Conservation (phyloP, 2,888 invertebrate genomes). For the Antitype chi region DNA sequence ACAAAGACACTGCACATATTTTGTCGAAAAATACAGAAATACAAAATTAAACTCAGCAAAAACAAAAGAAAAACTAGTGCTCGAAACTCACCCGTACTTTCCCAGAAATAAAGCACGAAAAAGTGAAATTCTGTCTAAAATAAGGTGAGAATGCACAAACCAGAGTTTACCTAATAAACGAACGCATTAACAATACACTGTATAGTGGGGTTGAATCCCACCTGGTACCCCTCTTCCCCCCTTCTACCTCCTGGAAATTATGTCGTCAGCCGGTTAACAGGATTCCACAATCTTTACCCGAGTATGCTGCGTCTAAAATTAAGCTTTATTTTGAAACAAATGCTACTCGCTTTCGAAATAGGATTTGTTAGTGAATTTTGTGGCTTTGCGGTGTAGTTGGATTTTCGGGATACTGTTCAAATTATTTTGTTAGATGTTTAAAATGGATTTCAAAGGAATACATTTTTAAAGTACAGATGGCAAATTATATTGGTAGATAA, state of each 20-base stretch:
- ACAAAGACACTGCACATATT: not conserved
- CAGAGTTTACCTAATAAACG: constrained; percentile 55
- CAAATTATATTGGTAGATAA: not conserved
- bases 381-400: constrained; percentile 20
- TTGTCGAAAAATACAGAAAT: not conserved
- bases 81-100: not conserved
- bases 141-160: constrained; percentile 56
- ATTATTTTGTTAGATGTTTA: constrained; percentile 9
- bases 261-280: constrained; percentile 63
- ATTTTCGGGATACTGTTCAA: not conserved
- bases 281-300: constrained; percentile 62
- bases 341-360: constrained; percentile 35
- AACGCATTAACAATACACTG: constrained; percentile 57
- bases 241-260: constrained; percentile 49
- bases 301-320: constrained; percentile 47
- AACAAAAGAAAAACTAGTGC: not conserved
- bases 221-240: constrained; percentile 14
- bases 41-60: not conserved
- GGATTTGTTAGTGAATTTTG: constrained; percentile 38
- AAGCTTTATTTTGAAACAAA: constrained; percentile 54
- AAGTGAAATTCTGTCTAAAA: constrained; percentile 30
- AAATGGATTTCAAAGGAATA: not conserved
- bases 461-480: not conserved
- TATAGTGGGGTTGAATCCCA: constrained; percentile 33
- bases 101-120: constrained; percentile 20